Evolutionary conservation across 2,888 invertebrate species (phyloP).

Genomic region (Branchipolynoe longqiensis): DNA sequence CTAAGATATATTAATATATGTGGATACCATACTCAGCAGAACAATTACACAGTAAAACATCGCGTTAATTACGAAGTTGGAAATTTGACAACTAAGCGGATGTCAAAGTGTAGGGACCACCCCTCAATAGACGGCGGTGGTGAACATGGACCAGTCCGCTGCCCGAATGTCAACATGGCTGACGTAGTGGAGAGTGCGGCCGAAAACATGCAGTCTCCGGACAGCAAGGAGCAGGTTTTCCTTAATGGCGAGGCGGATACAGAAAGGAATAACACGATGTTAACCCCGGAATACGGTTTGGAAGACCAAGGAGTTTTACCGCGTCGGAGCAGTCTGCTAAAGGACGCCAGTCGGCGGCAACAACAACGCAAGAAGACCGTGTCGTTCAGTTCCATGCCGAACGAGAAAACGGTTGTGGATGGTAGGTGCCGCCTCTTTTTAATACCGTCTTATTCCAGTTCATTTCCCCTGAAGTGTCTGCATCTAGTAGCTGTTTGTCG

Average conservation of each 20-base stretch:
- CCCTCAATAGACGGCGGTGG: slow-evolving; percentile 24
- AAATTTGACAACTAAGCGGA: no score
- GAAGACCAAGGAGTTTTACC: slow-evolving; percentile 68
- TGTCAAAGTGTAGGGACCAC: slow-evolving; percentile 3
- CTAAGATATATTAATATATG: not conserved
- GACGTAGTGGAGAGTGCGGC: slow-evolving; percentile 57
- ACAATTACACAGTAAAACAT: no score
- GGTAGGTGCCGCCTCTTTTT: slow-evolving; percentile 82
- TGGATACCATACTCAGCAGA: no score
- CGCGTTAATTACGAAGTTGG: no score
- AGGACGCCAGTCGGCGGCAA: slow-evolving; percentile 73
- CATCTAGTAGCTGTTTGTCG: no score
- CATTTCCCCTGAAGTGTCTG: no score
- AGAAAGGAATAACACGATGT: slow-evolving; percentile 57
- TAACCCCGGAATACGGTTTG: slow-evolving; percentile 64
- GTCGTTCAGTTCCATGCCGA: slow-evolving; percentile 82
- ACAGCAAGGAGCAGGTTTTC: slow-evolving; percentile 64
- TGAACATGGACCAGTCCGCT: slow-evolving; percentile 55
- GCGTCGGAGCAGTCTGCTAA: slow-evolving; percentile 81
- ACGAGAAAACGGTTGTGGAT: slow-evolving; percentile 84
- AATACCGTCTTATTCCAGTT: no score
- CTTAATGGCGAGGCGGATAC: slow-evolving; percentile 65
- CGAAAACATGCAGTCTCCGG: slow-evolving; percentile 25
- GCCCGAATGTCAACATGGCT: slow-evolving; percentile 64
- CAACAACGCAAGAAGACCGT: slow-evolving; percentile 82